Evolutionary conservation across 2,113 vertebrate species (phyloP), one percentile per base, ranked within the genome.

Genomic region (Promerops cafer): DNA sequence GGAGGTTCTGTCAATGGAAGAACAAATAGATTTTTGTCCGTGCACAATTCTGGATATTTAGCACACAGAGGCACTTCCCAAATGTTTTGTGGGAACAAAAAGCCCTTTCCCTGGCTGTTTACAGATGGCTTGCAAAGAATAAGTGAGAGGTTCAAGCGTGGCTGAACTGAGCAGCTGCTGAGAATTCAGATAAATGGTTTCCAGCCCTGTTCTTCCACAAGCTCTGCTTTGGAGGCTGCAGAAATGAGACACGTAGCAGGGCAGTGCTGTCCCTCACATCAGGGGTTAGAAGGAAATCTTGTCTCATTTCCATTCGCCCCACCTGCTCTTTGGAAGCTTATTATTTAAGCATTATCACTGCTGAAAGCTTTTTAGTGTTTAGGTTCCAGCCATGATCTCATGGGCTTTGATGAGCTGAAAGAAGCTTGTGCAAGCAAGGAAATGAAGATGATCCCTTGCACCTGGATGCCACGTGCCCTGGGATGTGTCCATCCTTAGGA

Each of bases 41-140:
- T 61, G 90, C 82, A 31, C 66, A 31, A 6, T 65, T 90, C 54
- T 74, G 71, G 65, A 45, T 94, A 56, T 69, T 94, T 68, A 84
- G 69, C 47, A 47, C 57, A 71, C 27, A 68, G 63, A 76, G 66
- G 66, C 54, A 52, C 68, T 92, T 92, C 76, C 86, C 59, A 90
- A 89, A 54, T 28, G 4, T 82, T 88, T 80, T 86, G n/a, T 66
- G 83, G 88, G 90, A 95, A 94, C 59, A 97, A 90, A 93, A 96
- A 90, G 33, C 78, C 70, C 50, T 94, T 94, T 87, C 90, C 84
- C 56, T 69, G 78, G 37, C 87, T 90, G 59, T 93, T 96, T 94
- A 90, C 90, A 96, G 78, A 91, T 94, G 93, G 94, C 79, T 94
- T 96, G 85, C 44, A 77, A 47, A 96, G 94, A 95, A 91, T 90